These are phyloP conservation scores for Pyrocoelia pectoralis DNA, from an alignment of 2,888 invertebrate genomes.

Conservation along the genomic window DNA sequence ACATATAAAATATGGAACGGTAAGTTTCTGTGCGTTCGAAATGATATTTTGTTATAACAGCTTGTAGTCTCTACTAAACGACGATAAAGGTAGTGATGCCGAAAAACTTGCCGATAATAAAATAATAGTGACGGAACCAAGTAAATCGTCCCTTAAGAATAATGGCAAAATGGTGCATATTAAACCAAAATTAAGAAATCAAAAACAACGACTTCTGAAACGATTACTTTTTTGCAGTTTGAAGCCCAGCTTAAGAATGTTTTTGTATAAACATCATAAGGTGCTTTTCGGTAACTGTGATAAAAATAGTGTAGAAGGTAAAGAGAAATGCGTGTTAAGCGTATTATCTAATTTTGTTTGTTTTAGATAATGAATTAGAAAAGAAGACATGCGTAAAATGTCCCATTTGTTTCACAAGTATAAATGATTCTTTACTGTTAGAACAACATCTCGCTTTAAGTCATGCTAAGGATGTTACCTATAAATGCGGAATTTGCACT, in stretches of 20 bases:
- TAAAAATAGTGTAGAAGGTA: conserved; percentile 42
- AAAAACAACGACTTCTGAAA: conserved; percentile 56
- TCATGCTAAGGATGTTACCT: conserved; percentile 66
- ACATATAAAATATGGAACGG: conserved; percentile 61
- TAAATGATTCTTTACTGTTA: conserved; percentile 61
- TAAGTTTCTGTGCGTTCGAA: conserved; percentile 34
- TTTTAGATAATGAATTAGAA: conserved; percentile 49
- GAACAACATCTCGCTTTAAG: conserved; percentile 65
- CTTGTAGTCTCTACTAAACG: conserved; percentile 23
- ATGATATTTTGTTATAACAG: neutral
- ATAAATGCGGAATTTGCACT: conserved; percentile 69
- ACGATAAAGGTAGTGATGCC: conserved; percentile 44
- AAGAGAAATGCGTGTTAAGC: too few relatives aligned
- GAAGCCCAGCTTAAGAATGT: conserved; percentile 58
- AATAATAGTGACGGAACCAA: conserved; percentile 52
- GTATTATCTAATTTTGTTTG: too few relatives aligned
- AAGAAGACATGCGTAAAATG: conserved; percentile 58
- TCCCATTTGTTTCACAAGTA: conserved; percentile 64
- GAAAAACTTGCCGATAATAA: conserved; percentile 47
- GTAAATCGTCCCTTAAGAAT: conserved; percentile 35
- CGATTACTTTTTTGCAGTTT: conserved; percentile 56
- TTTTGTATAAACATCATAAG: conserved; percentile 56
- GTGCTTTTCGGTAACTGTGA: conserved; percentile 47
- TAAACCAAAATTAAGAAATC: conserved; percentile 55
- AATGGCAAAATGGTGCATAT: conserved; percentile 52